Conservation (phyloP, 2,888 invertebrate genomes). For the Phanerotoma sp. region DNA sequence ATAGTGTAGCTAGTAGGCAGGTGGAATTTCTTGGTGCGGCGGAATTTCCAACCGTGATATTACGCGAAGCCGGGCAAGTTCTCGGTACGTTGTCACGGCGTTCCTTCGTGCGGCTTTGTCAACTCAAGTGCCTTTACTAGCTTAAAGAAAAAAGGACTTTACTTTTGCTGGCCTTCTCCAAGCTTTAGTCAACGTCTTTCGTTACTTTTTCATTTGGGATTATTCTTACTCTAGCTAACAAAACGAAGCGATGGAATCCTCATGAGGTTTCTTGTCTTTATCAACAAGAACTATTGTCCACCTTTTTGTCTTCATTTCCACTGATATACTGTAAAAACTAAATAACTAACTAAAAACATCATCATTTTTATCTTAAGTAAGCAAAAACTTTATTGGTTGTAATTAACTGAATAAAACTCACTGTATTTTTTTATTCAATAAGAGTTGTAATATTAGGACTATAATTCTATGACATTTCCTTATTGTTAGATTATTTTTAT, state of each 20-base stretch:
- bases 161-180: neutral
- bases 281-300: constrained; percentile 17
- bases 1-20: constrained; percentile 4
- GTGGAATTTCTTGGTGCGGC: constrained; percentile 18
- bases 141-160: constrained; percentile 1
- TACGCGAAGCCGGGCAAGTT: constrained; percentile 20
- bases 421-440: no score
- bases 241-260: constrained; percentile 4
- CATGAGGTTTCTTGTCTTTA: constrained; percentile 6
- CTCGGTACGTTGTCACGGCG: constrained; percentile 9
- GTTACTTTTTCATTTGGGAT: neutral
- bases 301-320: no score
- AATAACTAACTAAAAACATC: no score
- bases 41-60: constrained; percentile 25
- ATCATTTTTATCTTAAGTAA: no score
- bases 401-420: no score
- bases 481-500: no score
- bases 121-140: constrained; percentile 13
- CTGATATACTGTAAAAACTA: no score
- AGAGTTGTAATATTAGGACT: no score
- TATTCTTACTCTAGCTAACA: constrained; percentile 4
- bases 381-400: no score
- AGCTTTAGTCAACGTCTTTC: constrained; percentile 3
- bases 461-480: no score
- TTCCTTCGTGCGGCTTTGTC: constrained; percentile 25